Conservation (phyloP, 2,797 vertebrate species). For the Lithobates pipiens region DNA sequence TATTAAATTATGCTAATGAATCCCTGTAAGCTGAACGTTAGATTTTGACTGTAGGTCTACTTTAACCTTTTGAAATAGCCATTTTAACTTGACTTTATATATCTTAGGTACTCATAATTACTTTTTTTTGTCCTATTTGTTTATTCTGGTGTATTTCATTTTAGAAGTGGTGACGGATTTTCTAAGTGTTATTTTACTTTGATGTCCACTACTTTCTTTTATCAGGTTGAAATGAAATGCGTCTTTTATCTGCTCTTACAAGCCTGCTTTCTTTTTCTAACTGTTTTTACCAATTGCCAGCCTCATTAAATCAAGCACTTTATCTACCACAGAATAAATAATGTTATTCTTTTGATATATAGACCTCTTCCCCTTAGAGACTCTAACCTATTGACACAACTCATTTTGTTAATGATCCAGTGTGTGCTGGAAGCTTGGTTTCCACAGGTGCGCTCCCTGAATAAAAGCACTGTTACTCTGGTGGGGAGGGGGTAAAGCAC, state of each 20-base stretch:
- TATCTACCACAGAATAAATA: slow-evolving; percentile 60
- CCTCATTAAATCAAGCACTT: slow-evolving; percentile 61
- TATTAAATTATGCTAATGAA: background rate
- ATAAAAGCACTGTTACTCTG: slow-evolving; percentile 58
- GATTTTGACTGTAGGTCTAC: background rate
- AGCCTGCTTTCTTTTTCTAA: slow-evolving; percentile 50
- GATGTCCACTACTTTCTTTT: background rate
- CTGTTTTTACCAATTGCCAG: slow-evolving; percentile 50
- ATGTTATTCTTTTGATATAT: slow-evolving; percentile 64
- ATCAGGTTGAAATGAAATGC: background rate
- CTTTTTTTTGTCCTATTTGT: background rate
- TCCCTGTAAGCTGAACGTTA: background rate
- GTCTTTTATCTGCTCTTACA: slow-evolving; percentile 47
- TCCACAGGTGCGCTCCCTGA: slow-evolving; percentile 53
- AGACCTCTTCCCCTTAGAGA: slow-evolving; percentile 52
- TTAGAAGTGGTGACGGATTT: background rate
- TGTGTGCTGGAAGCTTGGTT: slow-evolving; percentile 58
- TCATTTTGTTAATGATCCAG: slow-evolving; percentile 59
- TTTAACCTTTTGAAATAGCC: background rate
- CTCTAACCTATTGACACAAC: slow-evolving; percentile 56
- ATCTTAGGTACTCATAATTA: background rate
- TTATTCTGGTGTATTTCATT: background rate
- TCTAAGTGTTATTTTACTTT: slow-evolving; percentile 1
- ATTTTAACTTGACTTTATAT: background rate
- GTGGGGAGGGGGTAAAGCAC: slow-evolving; percentile 7